A percentile compares a stretch with the other conserved stretches of the same genome.
These are phyloP conservation scores for Phalacrocorax brasilianus DNA, from an alignment of 2,113 vertebrate genomes.

Conservation along the genomic window DNA sequence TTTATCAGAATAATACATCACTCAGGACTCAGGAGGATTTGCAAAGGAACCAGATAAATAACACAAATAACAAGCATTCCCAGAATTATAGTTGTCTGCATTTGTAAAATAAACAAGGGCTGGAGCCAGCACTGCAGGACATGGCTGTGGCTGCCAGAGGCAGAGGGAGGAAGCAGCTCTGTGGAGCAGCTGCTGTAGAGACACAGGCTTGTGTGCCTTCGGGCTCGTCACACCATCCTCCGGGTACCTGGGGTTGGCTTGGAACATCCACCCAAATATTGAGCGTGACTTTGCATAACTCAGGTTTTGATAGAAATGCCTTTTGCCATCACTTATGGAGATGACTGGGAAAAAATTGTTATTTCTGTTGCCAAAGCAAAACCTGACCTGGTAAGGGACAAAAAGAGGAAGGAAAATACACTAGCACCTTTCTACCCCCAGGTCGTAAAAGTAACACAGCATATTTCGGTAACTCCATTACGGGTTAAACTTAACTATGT, in stretches of 20 bases:
- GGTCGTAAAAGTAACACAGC: accelerated
- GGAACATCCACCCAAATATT: background rate
- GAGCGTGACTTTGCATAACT: background rate
- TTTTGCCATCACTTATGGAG: too few relatives aligned
- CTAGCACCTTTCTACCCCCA: background rate
- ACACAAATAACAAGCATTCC: background rate
- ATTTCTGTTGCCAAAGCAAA: background rate
- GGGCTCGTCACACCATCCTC: background rate
- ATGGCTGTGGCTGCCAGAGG: background rate
- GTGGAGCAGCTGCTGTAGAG: accelerated
- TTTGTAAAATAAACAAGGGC: background rate
- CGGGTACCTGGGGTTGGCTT: background rate
- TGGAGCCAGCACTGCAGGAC: background rate
- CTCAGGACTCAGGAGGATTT: background rate
- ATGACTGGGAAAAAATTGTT: background rate
- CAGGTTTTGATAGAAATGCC: background rate
- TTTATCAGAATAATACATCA: background rate
- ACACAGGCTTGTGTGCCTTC: too few relatives aligned
- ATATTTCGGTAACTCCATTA: accelerated
- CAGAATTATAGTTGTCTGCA: background rate
- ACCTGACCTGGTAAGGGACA: background rate
- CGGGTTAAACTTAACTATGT: background rate
- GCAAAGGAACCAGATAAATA: background rate
- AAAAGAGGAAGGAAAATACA: background rate
- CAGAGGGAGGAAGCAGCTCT: background rate